These are phyloP conservation scores for Diorhabda elongata DNA, from an alignment of 1,140 invertebrate species.

Conservation along the genomic window DNA sequence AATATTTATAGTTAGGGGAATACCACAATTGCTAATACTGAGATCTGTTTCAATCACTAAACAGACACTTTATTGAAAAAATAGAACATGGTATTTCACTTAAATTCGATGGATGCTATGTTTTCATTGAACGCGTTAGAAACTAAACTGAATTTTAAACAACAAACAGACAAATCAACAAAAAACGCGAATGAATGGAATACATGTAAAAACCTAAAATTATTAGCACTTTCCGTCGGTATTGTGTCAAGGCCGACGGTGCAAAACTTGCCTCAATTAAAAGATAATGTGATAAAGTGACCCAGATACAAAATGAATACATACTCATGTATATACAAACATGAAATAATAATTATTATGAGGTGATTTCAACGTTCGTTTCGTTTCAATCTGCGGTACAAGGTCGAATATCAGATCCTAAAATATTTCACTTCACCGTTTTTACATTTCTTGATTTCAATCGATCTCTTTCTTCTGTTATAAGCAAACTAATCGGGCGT, in stretches of 20 bases:
- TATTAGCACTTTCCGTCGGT: background rate
- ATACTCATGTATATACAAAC: conserved; percentile 21
- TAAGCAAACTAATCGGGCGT: background rate
- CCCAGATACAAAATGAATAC: conserved; percentile 15
- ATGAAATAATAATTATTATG: conserved; percentile 10
- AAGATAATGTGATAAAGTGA: conserved; percentile 24
- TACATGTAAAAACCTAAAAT: too few species aligned
- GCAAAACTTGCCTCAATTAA: conserved; percentile 21
- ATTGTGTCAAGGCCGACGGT: conserved; percentile 20
- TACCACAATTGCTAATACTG: too few species aligned
- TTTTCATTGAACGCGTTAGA: too few species aligned
- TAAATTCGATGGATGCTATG: too few species aligned
- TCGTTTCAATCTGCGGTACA: conserved; percentile 1
- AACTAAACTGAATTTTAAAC: too few species aligned
- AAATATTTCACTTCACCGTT: conserved; percentile 10
- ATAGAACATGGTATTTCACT: too few species aligned
- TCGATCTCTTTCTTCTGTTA: background rate
- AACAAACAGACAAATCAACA: too few species aligned
- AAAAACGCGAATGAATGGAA: too few species aligned
- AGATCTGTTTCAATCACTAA: too few species aligned
- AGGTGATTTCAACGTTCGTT: conserved; percentile 12
- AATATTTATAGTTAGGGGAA: too few species aligned
- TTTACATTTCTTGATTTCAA: background rate
- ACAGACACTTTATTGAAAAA: too few species aligned
- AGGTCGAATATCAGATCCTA: conserved; percentile 13